Conservation (phyloP, 64 coral and sea anemone species). For the Porites australiensis region DNA sequence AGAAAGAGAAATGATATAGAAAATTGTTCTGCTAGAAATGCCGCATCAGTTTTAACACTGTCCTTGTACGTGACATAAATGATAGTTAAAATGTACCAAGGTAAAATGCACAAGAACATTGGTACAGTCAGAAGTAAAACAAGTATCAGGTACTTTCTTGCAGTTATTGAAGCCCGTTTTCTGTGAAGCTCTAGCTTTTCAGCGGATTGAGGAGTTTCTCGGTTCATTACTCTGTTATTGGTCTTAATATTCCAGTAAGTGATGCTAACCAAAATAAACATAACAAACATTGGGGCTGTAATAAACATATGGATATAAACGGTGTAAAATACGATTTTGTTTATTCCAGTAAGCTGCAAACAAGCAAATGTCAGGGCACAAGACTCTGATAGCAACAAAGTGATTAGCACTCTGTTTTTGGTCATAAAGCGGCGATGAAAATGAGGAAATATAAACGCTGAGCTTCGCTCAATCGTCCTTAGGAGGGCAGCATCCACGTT, state of each 20-base stretch:
- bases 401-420: not conserved
- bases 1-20: not conserved
- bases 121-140: not conserved
- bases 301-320: constrained; percentile 11
- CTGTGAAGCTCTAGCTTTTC: constrained; percentile 3
- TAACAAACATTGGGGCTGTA: not conserved
- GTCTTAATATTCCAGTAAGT: constrained; percentile 15
- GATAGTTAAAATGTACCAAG: not conserved
- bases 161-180: not conserved
- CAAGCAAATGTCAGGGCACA: not conserved
- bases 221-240: not conserved
- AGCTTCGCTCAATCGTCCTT: not conserved
- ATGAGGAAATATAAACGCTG: not conserved
- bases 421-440: not conserved
- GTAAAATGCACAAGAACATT: not conserved
- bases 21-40: not conserved
- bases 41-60: no score
- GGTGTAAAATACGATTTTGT: not conserved
- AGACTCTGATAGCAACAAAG: not conserved
- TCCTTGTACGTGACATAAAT: no score
- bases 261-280: not conserved
- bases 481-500: not conserved
- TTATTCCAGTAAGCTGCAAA: not conserved
- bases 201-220: not conserved
- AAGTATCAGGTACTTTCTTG: not conserved